Base-by-base conservation (phyloP, 2,888 invertebrate genomes). In the Trilocha varians region DNA sequence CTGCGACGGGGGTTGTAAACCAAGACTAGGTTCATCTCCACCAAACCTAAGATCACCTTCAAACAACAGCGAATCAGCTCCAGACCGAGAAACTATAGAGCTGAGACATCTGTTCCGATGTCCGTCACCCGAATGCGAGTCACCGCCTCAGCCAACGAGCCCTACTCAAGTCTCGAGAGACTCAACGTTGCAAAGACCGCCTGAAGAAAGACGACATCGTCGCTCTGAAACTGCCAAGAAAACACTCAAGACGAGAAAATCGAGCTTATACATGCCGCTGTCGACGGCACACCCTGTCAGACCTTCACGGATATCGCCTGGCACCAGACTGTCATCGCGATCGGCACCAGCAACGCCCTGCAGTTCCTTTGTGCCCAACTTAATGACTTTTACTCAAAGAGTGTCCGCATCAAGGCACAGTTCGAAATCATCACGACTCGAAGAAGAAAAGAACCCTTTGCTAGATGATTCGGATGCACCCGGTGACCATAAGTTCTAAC, bases 271-370 rank as follows among this genome's bases (percentile, higher is more conserved):
- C 61, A 90, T 91, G 87, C 91, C 91, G 3, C 76, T 91, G 47
- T 79, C 85, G 33, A 64, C 57, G 57, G 83, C 64, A 40, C 75
- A 73, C 42, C 68, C 70, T 9, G 69, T 64, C 13, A 69, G 78
- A 49, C 71, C 65, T 40, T 63, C 78, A 1, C 65, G 78, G 49
- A 65, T 74, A 43, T 78, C 82, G 1, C 79, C 84, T 0, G 76
- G 79, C 39, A 75, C 87, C 45, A 85, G 91, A 35, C 91, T 91
- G 83, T 82, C 93, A 5, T 92, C 94, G 0, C 80, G 92, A 16
- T 94, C 94, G 0, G 94, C 94, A 0, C 94, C 94, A 1, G 92
- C 91, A 2, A 94, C 94, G 0, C 94, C 94, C 0, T 90, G 91
- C 49, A 90, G 91, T 25, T 90, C 89, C 79, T 78, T 91, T 41